Base-by-base conservation (phyloP, 2,113 vertebrate species). In the Heptranchias perlo region DNA sequence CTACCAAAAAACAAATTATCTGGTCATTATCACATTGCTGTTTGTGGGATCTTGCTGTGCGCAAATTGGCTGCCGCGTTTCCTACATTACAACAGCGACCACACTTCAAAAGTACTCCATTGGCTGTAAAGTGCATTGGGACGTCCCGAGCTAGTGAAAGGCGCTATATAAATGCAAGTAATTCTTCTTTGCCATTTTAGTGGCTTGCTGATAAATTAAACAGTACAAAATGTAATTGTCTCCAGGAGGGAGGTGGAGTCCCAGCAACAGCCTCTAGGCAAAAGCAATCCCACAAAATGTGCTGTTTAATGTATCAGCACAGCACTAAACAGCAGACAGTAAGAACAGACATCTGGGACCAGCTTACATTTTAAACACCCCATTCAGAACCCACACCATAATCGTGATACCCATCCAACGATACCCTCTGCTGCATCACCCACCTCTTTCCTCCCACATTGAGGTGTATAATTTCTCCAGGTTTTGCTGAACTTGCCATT, bases 381-480 rank as follows among this genome's bases (percentile, higher is more conserved):
- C 14, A 93, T 2, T 4, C 28, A 11, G 11, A 1, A 58, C 21
- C 39, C 39, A 6, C 44, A 31, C 7, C 91, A 35, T 4, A n/a
- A n/a, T n/a, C n/a, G n/a, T n/a, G n/a, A n/a, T n/a, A n/a, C n/a
- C n/a, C n/a, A n/a, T n/a, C n/a, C n/a, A n/a, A n/a, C n/a, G n/a
- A n/a, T n/a, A n/a, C n/a, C n/a, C n/a, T n/a, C 3, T 47, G 82
- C 8, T 39, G 11, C 47, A 18, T 0, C 25, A 35, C 96, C 97
- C 97, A 98, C 98, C 98, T 97, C 96, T 98, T 98, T 47, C 98
- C 98, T 6, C 98, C 98, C 39, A 98, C 98, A n/a, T 98, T 98
- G 69, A 98, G 96, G 96, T 98, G 98, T 96, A 98, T 98, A 84
- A 98, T 98, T 73, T 98, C 98, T 0, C 98, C 98, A 52, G 97